Evolutionary conservation across 1,140 invertebrate species (phyloP).

Genomic region (Tribolium castaneum): DNA sequence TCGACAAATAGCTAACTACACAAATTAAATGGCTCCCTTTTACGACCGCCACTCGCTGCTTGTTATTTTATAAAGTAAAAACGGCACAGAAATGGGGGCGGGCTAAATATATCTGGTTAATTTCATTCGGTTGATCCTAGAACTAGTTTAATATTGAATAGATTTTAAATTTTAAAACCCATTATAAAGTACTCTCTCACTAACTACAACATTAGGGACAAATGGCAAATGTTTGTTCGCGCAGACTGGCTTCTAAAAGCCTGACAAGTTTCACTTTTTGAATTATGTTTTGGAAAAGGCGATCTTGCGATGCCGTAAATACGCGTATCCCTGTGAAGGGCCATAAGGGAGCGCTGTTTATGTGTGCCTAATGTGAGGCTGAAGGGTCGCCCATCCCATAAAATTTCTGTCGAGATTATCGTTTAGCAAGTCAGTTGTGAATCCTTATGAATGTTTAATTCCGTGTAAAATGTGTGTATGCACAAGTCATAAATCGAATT

Average conservation of each 20-base stretch:
- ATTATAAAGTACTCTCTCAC: slow-evolving; percentile 1
- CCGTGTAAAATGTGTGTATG: background rate
- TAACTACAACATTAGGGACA: slow-evolving; percentile 26
- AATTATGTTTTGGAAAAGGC: background rate
- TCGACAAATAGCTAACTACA: slow-evolving; percentile 11
- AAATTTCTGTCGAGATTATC: background rate
- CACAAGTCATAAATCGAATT: background rate
- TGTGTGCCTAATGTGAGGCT: background rate
- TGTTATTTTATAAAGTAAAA: slow-evolving; percentile 13
- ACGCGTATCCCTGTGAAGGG: background rate
- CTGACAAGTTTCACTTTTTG: background rate
- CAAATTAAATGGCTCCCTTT: slow-evolving; percentile 1
- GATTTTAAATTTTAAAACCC: slow-evolving; percentile 33
- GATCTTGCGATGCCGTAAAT: background rate
- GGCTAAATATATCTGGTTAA: background rate
- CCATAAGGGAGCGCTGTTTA: background rate
- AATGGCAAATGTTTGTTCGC: slow-evolving; percentile 6
- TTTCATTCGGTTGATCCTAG: background rate
- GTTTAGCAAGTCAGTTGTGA: background rate
- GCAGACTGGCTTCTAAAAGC: background rate
- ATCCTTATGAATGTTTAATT: background rate
- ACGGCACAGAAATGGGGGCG: background rate
- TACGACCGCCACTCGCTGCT: background rate
- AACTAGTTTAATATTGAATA: slow-evolving; percentile 16
- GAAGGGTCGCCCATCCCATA: background rate